A percentile compares a stretch with the other conserved stretches of the same genome.
Evolutionary conservation across 1,140 invertebrate species (phyloP).

Genomic region (Adelges cooleyi): DNA sequence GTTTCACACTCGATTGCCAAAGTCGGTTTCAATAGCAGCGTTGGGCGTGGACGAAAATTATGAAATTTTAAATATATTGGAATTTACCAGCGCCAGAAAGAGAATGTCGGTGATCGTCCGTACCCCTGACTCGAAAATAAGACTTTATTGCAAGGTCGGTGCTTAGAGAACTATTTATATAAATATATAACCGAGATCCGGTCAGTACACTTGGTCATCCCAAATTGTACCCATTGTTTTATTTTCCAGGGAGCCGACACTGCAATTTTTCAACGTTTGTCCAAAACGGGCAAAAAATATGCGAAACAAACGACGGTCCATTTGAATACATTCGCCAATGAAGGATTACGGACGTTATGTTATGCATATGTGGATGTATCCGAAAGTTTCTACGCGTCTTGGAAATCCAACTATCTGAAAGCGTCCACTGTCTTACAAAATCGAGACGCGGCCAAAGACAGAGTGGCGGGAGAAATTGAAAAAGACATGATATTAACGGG

Average conservation of each 20-base stretch:
- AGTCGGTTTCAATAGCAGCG: constrained; percentile 61
- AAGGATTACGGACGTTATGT: constrained; percentile 17
- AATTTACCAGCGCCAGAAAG: constrained; percentile 11
- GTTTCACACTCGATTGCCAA: constrained; percentile 78
- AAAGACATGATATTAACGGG: constrained; percentile 55
- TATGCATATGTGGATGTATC: not conserved
- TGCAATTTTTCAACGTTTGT: not conserved
- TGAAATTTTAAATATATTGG: constrained; percentile 78
- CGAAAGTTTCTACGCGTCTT: not conserved
- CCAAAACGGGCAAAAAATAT: not conserved
- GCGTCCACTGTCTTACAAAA: constrained; percentile 27
- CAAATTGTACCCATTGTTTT: too few species aligned
- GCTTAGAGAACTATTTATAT: too few species aligned
- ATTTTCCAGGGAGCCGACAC: constrained; percentile 14
- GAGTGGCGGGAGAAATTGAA: constrained; percentile 41
- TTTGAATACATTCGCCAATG: constrained; percentile 13
- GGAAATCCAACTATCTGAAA: constrained; percentile 31
- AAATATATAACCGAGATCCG: too few species aligned
- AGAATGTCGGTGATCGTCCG: constrained; percentile 24
- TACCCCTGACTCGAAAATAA: not conserved
- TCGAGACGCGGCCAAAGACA: not conserved
- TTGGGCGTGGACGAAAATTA: constrained; percentile 60
- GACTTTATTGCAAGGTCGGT: constrained; percentile 15
- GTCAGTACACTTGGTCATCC: too few species aligned
- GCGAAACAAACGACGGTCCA: not conserved